Base-by-base conservation (phyloP, 2,888 invertebrate species). In the Leptodirus hochenwartii region DNA sequence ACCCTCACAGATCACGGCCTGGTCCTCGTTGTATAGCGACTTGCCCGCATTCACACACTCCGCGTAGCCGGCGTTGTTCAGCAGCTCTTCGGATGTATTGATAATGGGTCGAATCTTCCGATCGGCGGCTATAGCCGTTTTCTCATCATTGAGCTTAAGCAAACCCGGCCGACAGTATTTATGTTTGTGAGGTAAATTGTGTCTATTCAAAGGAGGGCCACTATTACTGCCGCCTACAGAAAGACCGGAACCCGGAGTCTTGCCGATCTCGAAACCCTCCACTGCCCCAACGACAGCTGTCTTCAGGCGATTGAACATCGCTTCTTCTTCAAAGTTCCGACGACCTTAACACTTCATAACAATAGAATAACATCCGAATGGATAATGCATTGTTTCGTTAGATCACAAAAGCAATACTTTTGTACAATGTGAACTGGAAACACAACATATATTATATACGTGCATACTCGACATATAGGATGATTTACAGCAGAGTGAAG, bases 31-130 rank as follows among this genome's bases (percentile, higher is more conserved):
- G 59, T 68, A 66, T 31, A 62, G 59, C 15, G 77, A 78, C 50
- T 81, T 81, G 0, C 80, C 80, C n/a, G 77, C 79, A 54, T 81
- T 81, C 17, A 81, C 73, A 41, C 73, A 80, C 59, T 81, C 81
- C 1, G 80, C 80, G 50, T 75, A 76, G n/a, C 53, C 54, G 32
- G 73, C 64, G 44, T 63, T 17, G 25, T 31, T 22, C 6, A 32
- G 33, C 24, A 38, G 17, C 6, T 14, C 22, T 1, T 30, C 23
- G 25, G 33, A 33, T 3, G 34, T 28, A 1, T 34, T 34, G 9
- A 38, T 22, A 9, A 38, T 29, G 9, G 32, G 27, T 5, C 38
- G 27, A 10, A 32, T 26, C 13, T 31, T 38, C 16, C 36, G 34
- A 15, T 38, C 38, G 16, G 20, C 34, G 2, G 36, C 30, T 4